phyloP scores from a whole-genome alignment of 1,140 invertebrate species.

The Megalonaias nervosa region DNA sequence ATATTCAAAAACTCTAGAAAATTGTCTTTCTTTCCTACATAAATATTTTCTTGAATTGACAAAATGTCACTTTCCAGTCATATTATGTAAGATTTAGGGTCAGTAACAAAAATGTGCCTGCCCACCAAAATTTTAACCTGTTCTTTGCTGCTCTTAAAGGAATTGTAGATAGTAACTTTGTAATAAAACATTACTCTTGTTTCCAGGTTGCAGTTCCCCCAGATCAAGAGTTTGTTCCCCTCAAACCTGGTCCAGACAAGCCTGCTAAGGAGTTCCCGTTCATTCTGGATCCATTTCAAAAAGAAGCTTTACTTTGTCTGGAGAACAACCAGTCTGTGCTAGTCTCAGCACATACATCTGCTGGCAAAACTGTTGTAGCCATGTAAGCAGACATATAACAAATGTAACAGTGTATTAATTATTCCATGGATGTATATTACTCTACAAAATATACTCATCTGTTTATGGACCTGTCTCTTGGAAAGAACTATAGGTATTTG shows the following conservation, averaged over 20 bases:
- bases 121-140: too few relatives aligned
- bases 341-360: conserved; percentile 99
- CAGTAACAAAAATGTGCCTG: too few relatives aligned
- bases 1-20: conserved; percentile 10
- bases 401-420: too few relatives aligned
- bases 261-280: conserved; percentile 96
- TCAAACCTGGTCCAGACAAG: conserved; percentile 55
- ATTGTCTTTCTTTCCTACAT: conserved; percentile 28
- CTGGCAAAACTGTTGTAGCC: conserved; percentile 99
- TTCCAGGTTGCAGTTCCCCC: conserved; percentile 85
- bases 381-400: conserved; percentile 80
- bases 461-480: too few relatives aligned
- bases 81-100: too few relatives aligned
- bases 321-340: conserved; percentile 98
- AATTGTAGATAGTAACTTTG: too few relatives aligned
- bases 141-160: too few relatives aligned
- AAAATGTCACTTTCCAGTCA: too few relatives aligned
- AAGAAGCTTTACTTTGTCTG: conserved; percentile 96
- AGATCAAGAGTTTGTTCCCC: conserved; percentile 85
- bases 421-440: too few relatives aligned
- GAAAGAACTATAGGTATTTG: too few relatives aligned
- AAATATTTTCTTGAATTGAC: background rate
- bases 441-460: too few relatives aligned
- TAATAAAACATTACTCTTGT: too few relatives aligned
- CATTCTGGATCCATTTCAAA: conserved; percentile 97